Evolutionary conservation across 1,140 invertebrate species (phyloP), one percentile per base, ranked within the genome.

Genomic region (Pseudomyrmex concolor): DNA sequence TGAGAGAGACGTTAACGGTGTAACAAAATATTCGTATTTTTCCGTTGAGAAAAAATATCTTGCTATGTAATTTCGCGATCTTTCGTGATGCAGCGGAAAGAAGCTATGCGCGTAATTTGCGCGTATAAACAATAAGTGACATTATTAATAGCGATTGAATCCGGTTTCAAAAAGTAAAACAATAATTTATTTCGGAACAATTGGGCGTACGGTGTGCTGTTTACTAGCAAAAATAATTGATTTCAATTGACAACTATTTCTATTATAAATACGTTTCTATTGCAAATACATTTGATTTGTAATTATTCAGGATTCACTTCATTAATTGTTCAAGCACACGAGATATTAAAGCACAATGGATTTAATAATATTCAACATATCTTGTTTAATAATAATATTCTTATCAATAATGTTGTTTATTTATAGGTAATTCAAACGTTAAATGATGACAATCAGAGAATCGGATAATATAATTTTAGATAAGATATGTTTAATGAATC

Each of bases 271-370:
- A 25, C 25, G 25, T 25, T 25, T 25, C 25, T 25, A 34, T 15
- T 17, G 9, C 3, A 15, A 13, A 64, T 17, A 12, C 48, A 2
- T 0, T 3, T 15, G 2, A 2, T 25, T 3, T 15, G 4, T 8
- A 48, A 78, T 78, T 64, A 51, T 74, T 74, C 72, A 51, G 55
- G 3, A 34, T 50, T 17, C n/a, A 4, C 7, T 17, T 76, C 12
- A 34, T 51, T 63, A 63, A 50, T 63, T 76, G 7, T 74, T 74
- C 15, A 22, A 25, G 10, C 10, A 13, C 1, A 15, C 5, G 48
- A 45, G 45, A 17, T 12, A 12, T 5, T 8, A 55, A 17, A n/a
- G 9, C 22, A 55, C 54, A 22, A 60, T 12, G 17, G n/a, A 63
- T 34, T 74, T 17, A 48, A 64, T 48, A 51, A 50, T 64, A 50